These are phyloP conservation scores for Panulirus ornatus DNA, from an alignment of 1,140 invertebrate genomes.

Conservation along the genomic window DNA sequence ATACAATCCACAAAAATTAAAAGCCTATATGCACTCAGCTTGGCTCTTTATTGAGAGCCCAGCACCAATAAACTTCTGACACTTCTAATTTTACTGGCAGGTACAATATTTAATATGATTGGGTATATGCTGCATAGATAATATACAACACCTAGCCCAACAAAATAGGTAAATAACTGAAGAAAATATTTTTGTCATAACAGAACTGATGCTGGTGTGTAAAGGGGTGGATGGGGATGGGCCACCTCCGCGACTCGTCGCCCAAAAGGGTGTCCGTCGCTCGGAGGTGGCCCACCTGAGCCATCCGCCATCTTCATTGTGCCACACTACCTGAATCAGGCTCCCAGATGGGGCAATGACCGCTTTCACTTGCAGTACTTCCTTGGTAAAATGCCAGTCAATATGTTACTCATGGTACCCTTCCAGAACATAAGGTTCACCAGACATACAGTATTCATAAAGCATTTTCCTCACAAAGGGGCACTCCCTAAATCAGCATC, in stretches of 20 bases:
- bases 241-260: slow-evolving; percentile 65
- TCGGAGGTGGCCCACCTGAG: slow-evolving; percentile 28
- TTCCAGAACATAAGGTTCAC: not conserved
- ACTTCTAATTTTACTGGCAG: slow-evolving; percentile 49
- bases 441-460: not conserved
- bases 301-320: slow-evolving; percentile 2
- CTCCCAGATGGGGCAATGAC: slow-evolving; percentile 30
- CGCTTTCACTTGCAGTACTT: slow-evolving; percentile 19
- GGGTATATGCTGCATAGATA: slow-evolving; percentile 2
- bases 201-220: slow-evolving; percentile 13
- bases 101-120: slow-evolving; percentile 38
- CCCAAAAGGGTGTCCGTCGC: slow-evolving; percentile 64
- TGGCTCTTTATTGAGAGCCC: slow-evolving; percentile 2
- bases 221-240: slow-evolving; percentile 23
- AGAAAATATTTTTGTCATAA: slow-evolving; percentile 46
- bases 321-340: slow-evolving; percentile 35
- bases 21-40: slow-evolving; percentile 38
- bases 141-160: slow-evolving; percentile 5
- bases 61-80: slow-evolving; percentile 45
- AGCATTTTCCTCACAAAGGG: not conserved
- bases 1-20: slow-evolving; percentile 48
- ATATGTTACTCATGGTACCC: not conserved
- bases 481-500: not conserved
- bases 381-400: not conserved
- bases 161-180: slow-evolving; percentile 43